phyloP scores from a whole-genome alignment of 2,797 vertebrate species.

The Gobio occitaniae region DNA sequence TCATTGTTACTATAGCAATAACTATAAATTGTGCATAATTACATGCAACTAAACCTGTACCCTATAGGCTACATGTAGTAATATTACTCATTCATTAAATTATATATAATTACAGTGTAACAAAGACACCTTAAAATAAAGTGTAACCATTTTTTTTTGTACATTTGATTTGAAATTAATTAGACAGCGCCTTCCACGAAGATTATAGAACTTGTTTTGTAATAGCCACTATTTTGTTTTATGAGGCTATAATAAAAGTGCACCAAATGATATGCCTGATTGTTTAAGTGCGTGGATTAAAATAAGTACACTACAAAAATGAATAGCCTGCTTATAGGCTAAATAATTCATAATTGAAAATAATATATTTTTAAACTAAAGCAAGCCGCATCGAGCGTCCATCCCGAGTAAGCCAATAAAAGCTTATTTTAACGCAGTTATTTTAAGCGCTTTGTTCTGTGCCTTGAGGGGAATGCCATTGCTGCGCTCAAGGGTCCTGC shows the following conservation, averaged over 20 bases:
- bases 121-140: no score
- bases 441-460: slow-evolving; percentile 78
- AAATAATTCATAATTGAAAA: not conserved
- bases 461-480: slow-evolving; percentile 82
- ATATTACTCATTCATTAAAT: no score
- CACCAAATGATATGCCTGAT: not conserved
- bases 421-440: slow-evolving; percentile 75
- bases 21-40: no score
- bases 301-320: not conserved
- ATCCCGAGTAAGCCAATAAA: slow-evolving; percentile 39
- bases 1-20: no score
- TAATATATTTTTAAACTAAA: not conserved
- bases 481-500: slow-evolving; percentile 75
- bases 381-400: not conserved
- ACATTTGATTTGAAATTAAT: not conserved
- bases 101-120: no score
- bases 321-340: not conserved
- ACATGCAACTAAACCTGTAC: no score
- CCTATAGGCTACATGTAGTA: no score
- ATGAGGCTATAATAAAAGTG: not conserved
- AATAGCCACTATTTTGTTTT: not conserved
- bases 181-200: not conserved
- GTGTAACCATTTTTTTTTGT: no score
- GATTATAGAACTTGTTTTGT: not conserved
- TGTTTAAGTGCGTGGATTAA: not conserved